Base-by-base conservation (phyloP, 1,140 invertebrate genomes). In the Megathymus violae region DNA sequence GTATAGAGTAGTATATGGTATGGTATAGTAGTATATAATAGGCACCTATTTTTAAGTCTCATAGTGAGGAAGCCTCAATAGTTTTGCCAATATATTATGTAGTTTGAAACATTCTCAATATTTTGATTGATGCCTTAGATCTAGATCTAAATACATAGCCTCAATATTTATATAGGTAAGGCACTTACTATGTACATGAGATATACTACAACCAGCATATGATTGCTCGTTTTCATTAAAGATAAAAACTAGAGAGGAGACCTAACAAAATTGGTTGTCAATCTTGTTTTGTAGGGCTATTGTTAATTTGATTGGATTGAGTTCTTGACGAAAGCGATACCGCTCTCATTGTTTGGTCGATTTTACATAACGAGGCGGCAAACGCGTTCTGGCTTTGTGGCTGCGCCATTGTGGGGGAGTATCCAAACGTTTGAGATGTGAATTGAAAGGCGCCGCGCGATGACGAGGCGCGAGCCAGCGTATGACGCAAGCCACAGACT, bases 321-420 rank as follows among this genome's bases (percentile, higher is more conserved):
- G 74, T 86, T 88, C 77, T 82, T 76, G 81, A 72, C 76, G 87
- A 87, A 87, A 88, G 79, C 84, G 82, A 88, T 88, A 84, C 74
- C 64, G 68, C 70, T 69, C 41, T 75, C 67, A 81, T 90, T 90
- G 88, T 90, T 90, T 90, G 84, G 76, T 31, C 56, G 80, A 78
- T 80, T 88, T 88, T 88, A 87, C 80, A 88, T 90, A 90, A 90
- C 85, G 85, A 90, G 82, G 71, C 80, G 80, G 82, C 79, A 82
- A 85, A 85, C 82, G 81, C 64, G 61, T 52, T 62, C 47, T 43
- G 43, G 64, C 80, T 86, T 88, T 88, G 82, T 83, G 73, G 59
- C 51, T 50, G 61, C 64, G 64, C 73, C 68, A 74, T 85, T 84
- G 86, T 82, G 85, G 81, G 83, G 85, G 84, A 80, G 82, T 74